These are phyloP conservation scores for Vanessa cardui DNA, from an alignment of 2,888 invertebrate species.

Conservation along the genomic window DNA sequence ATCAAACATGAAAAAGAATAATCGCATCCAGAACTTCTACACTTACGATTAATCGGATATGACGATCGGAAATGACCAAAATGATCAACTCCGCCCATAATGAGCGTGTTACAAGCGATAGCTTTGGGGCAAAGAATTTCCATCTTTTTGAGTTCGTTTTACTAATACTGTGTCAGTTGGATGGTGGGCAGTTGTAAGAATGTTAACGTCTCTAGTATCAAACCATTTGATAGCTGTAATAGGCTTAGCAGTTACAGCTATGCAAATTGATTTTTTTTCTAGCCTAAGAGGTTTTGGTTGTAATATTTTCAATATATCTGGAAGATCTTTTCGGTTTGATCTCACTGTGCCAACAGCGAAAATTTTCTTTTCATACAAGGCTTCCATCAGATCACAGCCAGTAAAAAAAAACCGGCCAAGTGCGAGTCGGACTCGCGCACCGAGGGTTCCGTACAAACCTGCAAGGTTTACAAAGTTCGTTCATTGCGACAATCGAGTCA, in stretches of 20 bases:
- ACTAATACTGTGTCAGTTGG: conserved; percentile 36
- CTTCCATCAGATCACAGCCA: conserved; percentile 43
- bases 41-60: conserved; percentile 49
- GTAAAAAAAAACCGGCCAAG: too few species aligned
- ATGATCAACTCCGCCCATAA: conserved; percentile 53
- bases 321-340: conserved; percentile 46
- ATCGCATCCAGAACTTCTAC: conserved; percentile 50
- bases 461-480: too few species aligned
- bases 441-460: too few species aligned
- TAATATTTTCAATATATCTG: conserved; percentile 43
- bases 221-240: conserved; percentile 46
- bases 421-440: too few species aligned
- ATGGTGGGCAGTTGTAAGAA: conserved; percentile 46
- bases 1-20: conserved; percentile 48
- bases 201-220: conserved; percentile 44
- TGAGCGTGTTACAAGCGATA: conserved; percentile 49
- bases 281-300: conserved; percentile 43
- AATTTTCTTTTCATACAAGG: conserved; percentile 42
- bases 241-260: conserved; percentile 43
- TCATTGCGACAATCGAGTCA: too few species aligned
- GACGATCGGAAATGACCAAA: conserved; percentile 52
- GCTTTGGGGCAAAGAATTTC: conserved; percentile 50
- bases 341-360: conserved; percentile 48
- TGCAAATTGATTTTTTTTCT: conserved; percentile 44
- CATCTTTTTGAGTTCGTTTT: conserved; percentile 43